Base-by-base conservation (phyloP, 2,888 invertebrate genomes). In the Acrocera orbiculus region DNA sequence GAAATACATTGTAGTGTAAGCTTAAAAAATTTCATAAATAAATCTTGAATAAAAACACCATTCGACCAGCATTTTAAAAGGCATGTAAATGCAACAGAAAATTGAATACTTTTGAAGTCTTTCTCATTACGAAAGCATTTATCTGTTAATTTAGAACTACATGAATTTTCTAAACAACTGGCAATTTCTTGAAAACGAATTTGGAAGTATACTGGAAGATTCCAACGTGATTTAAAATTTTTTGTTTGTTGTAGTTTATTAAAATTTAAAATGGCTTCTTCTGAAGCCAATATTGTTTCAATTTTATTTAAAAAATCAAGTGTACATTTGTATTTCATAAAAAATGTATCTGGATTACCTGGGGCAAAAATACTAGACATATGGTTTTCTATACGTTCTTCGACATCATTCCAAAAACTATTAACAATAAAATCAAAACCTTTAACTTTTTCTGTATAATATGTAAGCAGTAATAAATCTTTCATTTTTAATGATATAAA, bases 181-280 rank as follows among this genome's bases (percentile, higher is more conserved):
- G 81, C 83, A 52, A 89, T 80, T 61, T 87, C 79, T 63, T 92
- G 92, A 63, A 89, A 92, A 44, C 89, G 70, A 27, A 58, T 58
- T 63, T 93, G 92, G 57, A 87, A 93, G 60, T 95, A 95, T n/a
- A 95, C 90, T 9, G 89, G 83, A 32, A 93, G 65, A 61, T 92
- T 93, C 83, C 92, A 95, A 46, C 83, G 75, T 42, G 74, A 73
- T 44, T 85, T 70, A 51, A 89, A 86, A 41, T 70, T 74, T 48
- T 73, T 73, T 50, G 81, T 87, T 42, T 79, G 75, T 2, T 68
- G 57, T 49, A 82, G 75, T 34, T 66, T 61, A 42, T 71, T 66
- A 34, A 87, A 65, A 16, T 68, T 50, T 39, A 66, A 62, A 0
- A 68, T 45, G 1, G 69, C 63, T 40, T 70, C 67, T 30, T 71